These are phyloP conservation scores for Linhomoeus sp. DNA, from an alignment of 2,888 invertebrate genomes.

Conservation along the genomic window DNA sequence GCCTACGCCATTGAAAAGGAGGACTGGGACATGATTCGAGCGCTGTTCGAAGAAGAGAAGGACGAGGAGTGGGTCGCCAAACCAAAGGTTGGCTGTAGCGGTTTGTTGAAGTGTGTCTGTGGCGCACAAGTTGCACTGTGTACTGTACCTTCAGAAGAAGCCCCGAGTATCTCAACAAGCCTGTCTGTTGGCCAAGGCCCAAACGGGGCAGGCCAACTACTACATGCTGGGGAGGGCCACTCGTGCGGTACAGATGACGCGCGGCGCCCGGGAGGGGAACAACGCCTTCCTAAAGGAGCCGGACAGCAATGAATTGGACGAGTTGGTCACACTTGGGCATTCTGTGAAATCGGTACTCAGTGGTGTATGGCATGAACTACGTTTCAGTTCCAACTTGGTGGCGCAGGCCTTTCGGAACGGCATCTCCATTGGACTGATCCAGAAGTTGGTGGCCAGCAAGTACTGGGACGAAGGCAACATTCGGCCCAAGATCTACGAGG, in stretches of 20 bases:
- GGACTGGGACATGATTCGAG: constrained; percentile 23
- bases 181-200: constrained; percentile 16
- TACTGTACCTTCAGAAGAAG: too few relatives aligned
- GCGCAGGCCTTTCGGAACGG: background rate
- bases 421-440: background rate
- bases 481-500: constrained; percentile 18
- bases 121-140: too few relatives aligned
- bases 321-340: background rate
- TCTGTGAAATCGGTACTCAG: background rate
- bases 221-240: constrained; percentile 29
- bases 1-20: constrained; percentile 26
- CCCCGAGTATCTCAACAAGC: constrained; percentile 8
- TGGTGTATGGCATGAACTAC: too few relatives aligned
- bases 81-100: too few relatives aligned
- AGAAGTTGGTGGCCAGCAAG: constrained; percentile 5
- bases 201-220: constrained; percentile 25
- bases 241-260: constrained; percentile 28
- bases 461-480: constrained; percentile 3
- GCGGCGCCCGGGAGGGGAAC: constrained; percentile 36
- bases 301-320: background rate
- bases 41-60: too few relatives aligned
- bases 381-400: too few relatives aligned
- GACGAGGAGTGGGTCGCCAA: too few relatives aligned
- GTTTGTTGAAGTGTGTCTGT: too few relatives aligned
- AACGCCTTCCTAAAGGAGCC: constrained; percentile 33